Evolutionary conservation across 2,888 invertebrate genomes (phyloP).

Genomic region (Dilophus febrilis): DNA sequence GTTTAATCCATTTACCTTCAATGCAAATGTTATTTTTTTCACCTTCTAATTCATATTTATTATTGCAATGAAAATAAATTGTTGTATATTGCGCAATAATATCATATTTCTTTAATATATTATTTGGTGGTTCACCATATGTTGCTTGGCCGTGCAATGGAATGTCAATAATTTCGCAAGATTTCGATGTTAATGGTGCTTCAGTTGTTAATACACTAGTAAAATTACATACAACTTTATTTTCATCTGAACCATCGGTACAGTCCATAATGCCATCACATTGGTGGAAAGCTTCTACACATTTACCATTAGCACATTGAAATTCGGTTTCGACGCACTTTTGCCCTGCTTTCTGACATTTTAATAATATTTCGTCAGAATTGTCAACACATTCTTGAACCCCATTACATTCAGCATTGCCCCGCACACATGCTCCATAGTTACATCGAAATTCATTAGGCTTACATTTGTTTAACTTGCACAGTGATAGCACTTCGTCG

Average conservation of each 20-base stretch:
- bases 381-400: constrained; percentile 11
- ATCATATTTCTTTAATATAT: neutral
- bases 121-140: neutral
- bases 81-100: neutral
- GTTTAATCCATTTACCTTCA: neutral
- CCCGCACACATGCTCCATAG: constrained; percentile 43
- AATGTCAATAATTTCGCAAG: neutral
- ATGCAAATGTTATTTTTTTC: constrained; percentile 1
- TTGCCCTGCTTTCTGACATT: constrained; percentile 11
- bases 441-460: constrained; percentile 39
- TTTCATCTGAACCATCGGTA: constrained; percentile 15
- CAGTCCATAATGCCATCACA: constrained; percentile 16
- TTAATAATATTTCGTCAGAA: too few relatives aligned
- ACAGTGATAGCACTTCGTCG: neutral
- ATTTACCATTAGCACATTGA: constrained; percentile 16
- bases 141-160: neutral
- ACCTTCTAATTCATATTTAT: constrained; percentile 1
- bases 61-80: constrained; percentile 1
- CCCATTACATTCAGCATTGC: constrained; percentile 31
- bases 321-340: constrained; percentile 12
- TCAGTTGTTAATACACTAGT: too few relatives aligned
- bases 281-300: constrained; percentile 11
- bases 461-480: constrained; percentile 13
- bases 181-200: neutral
- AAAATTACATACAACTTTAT: too few relatives aligned